Evolutionary conservation across 2,113 vertebrate species (phyloP), one percentile per base, ranked within the genome.

Genomic region (Leptocoma aspasia): DNA sequence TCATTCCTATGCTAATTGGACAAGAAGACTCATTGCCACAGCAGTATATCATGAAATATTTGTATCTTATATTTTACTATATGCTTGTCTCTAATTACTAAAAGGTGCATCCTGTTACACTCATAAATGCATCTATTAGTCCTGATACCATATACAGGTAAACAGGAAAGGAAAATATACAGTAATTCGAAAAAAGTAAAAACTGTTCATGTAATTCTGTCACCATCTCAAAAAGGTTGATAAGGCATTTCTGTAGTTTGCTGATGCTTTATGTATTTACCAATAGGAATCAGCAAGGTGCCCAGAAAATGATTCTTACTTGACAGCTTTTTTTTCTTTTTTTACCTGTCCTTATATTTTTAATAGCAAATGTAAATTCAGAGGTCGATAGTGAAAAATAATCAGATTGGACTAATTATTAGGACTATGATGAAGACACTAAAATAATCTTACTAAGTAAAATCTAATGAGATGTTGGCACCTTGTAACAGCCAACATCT

Each of bases 1-100:
- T 57, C 56, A 89, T 96, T 97, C 83, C 81, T 92, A 92, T 95
- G 88, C 57, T 88, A 92, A 97, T 87, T 82, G 53, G 64, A 91
- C 77, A 79, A 80, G 70, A 93, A 86, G 47, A 86, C 21, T 91
- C 47, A 65, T 94, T 96, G 71, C 91, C 90, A 86, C 73, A 91
- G 75, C 57, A 79, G 59, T 68, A 21, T 64, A 90, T 79, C 21
- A 78, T 68, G 41, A 49, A 86, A 80, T 69, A 84, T 50, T 94
- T 73, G 26, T 57, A 47, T 82, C 84, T 59, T 81, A 33, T 79
- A 79, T 94, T 94, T 93, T 71, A 37, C 16, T 49, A 30, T 81
- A 35, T 47, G 15, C 57, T 89, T 80, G 84, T 50, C 28, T 64
- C 23, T 20, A 84, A 73, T 81, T 88, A 73, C 45, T 77, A 56